These are phyloP conservation scores for Erebia ligea DNA, from an alignment of 2,888 invertebrate species.

Conservation along the genomic window DNA sequence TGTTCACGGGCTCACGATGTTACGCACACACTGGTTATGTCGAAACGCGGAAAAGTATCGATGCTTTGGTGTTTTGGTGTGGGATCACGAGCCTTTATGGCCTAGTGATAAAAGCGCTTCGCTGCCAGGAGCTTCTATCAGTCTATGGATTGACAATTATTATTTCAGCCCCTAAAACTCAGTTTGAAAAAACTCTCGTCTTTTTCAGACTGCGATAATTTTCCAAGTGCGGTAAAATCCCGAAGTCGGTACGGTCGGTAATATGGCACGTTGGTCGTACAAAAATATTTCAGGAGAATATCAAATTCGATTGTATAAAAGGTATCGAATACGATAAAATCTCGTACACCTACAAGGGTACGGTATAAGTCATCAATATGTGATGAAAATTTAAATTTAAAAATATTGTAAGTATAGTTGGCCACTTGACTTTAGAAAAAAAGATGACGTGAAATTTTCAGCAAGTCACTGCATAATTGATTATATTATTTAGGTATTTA, in stretches of 20 bases:
- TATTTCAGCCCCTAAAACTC: too few relatives aligned
- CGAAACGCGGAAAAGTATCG: slow-evolving; percentile 25
- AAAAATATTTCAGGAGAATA: too few relatives aligned
- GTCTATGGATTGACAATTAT: too few relatives aligned
- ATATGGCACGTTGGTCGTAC: too few relatives aligned
- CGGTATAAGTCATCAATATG: background rate
- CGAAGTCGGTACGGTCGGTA: too few relatives aligned
- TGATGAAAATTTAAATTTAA: slow-evolving; percentile 1
- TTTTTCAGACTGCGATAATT: too few relatives aligned
- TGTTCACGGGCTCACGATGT: slow-evolving; percentile 26
- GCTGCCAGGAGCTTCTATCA: too few relatives aligned
- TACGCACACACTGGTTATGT: slow-evolving; percentile 25
- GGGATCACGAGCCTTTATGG: background rate
- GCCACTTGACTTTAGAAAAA: background rate
- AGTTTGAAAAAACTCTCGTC: too few relatives aligned
- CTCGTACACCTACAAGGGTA: too few relatives aligned
- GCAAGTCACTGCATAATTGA: slow-evolving; percentile 30
- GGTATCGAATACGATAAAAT: background rate
- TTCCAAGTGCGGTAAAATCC: too few relatives aligned
- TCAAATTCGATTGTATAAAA: too few relatives aligned
- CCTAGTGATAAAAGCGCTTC: too few relatives aligned
- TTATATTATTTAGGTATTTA: slow-evolving; percentile 25
- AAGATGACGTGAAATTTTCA: background rate
- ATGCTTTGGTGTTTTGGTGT: background rate
- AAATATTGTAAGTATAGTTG: background rate